Evolutionary conservation across 2,888 invertebrate species (phyloP), one percentile per base, ranked within the genome.

Genomic region (Syrphus vitripennis): DNA sequence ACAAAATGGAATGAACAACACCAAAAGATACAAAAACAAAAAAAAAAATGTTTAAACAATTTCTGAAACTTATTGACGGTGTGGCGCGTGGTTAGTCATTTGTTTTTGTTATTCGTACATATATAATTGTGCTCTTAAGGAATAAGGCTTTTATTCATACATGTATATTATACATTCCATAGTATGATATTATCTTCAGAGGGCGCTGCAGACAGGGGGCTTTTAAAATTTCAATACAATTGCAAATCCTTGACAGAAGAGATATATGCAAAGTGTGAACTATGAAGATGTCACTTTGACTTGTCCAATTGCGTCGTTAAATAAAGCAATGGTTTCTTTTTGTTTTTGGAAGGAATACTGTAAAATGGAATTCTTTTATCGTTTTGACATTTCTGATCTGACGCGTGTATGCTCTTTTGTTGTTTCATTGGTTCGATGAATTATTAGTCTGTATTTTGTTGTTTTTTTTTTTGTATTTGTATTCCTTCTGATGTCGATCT

Each of bases 41-140:
- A 48, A 29, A 70, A 40, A 21, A 61, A 72, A 55, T 72, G 69
- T 74, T 86, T 72, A 77, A 82, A 55, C 72, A 82, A 69, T 77
- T 78, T 77, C 74, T 78, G 48, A 82, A 86, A 86, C 82, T 82
- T 72, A 81, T 84, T 61, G 86, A 74, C 70, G 70, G 53, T 82
- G 86, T 82, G 82, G 53, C 86, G 86, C 86, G 82, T 86, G 84
- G 84, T 86, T 86, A 82, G 77, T 82, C 82, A 82, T 82, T 86
- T 86, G 86, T 86, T 86, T 82, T 84, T 63, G 76, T 77, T 67
- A 12, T 45, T 82, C 55, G 40, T 29, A 14, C 59, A 34, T 24
- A 45, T 19, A 12, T 24, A n/a, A n/a, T n/a, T 26, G 14, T 21
- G 12, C 57, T 29, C 24, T 69, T 24, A 10, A 61, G 29, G 34